Conservation (phyloP, 2,888 invertebrate species). For the Leptinotarsa juncta region DNA sequence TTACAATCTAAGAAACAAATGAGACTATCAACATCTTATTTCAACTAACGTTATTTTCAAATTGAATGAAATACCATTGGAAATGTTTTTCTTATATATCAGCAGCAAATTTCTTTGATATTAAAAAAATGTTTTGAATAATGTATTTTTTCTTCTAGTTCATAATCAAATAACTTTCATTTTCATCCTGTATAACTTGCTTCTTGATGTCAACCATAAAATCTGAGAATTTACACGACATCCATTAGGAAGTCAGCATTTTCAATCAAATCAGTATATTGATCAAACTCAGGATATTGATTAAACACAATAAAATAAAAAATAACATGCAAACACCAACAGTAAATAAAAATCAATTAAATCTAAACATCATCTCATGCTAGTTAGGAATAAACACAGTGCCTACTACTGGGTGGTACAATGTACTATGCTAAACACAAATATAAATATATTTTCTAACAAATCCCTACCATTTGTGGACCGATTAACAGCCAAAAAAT, state of each 20-base stretch:
- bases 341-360: constrained; percentile 26
- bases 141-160: not conserved
- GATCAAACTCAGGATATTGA: constrained; percentile 28
- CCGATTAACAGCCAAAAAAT: not conserved
- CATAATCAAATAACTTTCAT: not conserved
- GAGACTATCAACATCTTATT: too few species aligned
- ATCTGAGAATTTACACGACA: too few species aligned
- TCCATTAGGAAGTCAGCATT: not conserved
- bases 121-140: too few species aligned
- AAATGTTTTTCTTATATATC: too few species aligned
- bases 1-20: too few species aligned
- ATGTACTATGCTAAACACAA: constrained; percentile 30
- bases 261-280: constrained; percentile 14
- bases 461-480: constrained; percentile 19
- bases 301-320: constrained; percentile 26
- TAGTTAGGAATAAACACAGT: constrained; percentile 33
- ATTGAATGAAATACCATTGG: too few species aligned
- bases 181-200: not conserved
- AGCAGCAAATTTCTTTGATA: too few species aligned
- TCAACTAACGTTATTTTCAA: too few species aligned
- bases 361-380: constrained; percentile 34
- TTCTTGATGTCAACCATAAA: not conserved
- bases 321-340: constrained; percentile 33
- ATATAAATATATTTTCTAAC: constrained; percentile 4
- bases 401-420: constrained; percentile 44